phyloP scores from a whole-genome alignment of 2,888 invertebrate genomes.

The Stratiomys singularior region DNA sequence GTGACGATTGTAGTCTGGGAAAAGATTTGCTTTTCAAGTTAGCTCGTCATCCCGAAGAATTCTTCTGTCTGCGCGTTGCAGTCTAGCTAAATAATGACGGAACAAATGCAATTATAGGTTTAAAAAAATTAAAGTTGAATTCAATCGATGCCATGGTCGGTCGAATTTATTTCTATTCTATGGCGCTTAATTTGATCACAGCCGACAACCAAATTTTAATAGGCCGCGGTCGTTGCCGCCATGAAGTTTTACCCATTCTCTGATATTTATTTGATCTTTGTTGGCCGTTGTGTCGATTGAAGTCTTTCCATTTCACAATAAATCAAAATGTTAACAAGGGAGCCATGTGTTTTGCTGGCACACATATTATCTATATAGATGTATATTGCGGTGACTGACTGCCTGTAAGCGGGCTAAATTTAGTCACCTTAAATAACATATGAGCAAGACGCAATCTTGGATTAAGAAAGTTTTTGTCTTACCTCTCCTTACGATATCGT shows the following conservation, averaged over 20 bases:
- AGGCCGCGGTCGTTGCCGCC: no score
- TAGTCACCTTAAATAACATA: not conserved
- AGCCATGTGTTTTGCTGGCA: not conserved
- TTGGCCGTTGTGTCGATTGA: not conserved
- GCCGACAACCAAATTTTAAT: not conserved
- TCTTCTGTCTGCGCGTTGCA: no score
- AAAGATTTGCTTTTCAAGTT: no score
- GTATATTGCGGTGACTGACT: not conserved
- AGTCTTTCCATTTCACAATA: constrained; percentile 26
- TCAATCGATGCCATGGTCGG: not conserved
- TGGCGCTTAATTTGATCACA: not conserved
- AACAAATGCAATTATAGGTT: not conserved
- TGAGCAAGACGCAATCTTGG: no score
- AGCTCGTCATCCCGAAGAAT: no score
- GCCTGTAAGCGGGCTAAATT: constrained; percentile 17
- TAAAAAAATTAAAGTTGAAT: not conserved
- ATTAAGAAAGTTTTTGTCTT: no score
- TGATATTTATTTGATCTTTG: constrained; percentile 5
- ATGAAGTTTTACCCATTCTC: not conserved
- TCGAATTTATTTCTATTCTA: not conserved
- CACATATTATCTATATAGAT: constrained; percentile 3
- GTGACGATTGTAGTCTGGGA: no score
- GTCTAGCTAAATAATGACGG: no score
- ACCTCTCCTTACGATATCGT: no score
- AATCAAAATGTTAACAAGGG: constrained; percentile 45